Conservation (phyloP, 2,797 vertebrate species). For the Phoebastria nigripes region DNA sequence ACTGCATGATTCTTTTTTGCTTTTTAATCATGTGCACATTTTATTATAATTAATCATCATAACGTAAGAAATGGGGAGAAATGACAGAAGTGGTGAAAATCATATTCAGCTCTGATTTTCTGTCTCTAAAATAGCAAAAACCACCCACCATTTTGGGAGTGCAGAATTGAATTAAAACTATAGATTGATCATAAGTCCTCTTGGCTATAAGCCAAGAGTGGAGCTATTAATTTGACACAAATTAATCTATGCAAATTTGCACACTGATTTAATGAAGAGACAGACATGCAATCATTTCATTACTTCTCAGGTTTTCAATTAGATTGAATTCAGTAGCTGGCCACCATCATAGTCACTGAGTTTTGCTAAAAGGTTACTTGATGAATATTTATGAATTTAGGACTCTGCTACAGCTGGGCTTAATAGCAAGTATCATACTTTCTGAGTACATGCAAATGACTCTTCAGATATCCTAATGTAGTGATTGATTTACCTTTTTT, state of each 20-base stretch:
- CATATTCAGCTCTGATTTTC: background rate
- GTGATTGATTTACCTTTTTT: slow-evolving; percentile 66
- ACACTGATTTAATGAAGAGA: slow-evolving; percentile 65
- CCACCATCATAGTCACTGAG: slow-evolving; percentile 22
- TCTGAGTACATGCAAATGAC: slow-evolving; percentile 57
- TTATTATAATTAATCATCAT: slow-evolving; percentile 16
- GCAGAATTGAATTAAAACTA: slow-evolving; percentile 32
- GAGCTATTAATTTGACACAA: slow-evolving; percentile 55
- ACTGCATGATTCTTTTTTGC: background rate
- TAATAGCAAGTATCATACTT: slow-evolving; percentile 52
- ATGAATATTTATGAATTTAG: slow-evolving; percentile 70
- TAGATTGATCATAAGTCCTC: slow-evolving; percentile 45
- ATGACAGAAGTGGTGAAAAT: background rate
- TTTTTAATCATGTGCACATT: background rate
- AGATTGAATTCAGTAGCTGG: slow-evolving; percentile 56
- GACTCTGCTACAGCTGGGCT: slow-evolving; percentile 16
- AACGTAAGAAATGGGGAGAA: background rate
- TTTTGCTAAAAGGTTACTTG: slow-evolving; percentile 66
- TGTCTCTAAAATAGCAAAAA: background rate
- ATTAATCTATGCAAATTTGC: slow-evolving; percentile 70
- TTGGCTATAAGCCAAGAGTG: slow-evolving; percentile 41
- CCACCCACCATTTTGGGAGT: background rate
- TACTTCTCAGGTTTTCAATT: slow-evolving; percentile 67
- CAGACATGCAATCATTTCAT: slow-evolving; percentile 63
- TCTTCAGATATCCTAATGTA: slow-evolving; percentile 55